A percentile compares a stretch with the other conserved stretches of the same genome.
Conservation (phyloP, 2,797 vertebrate genomes). For the Streptopelia turtur region DNA sequence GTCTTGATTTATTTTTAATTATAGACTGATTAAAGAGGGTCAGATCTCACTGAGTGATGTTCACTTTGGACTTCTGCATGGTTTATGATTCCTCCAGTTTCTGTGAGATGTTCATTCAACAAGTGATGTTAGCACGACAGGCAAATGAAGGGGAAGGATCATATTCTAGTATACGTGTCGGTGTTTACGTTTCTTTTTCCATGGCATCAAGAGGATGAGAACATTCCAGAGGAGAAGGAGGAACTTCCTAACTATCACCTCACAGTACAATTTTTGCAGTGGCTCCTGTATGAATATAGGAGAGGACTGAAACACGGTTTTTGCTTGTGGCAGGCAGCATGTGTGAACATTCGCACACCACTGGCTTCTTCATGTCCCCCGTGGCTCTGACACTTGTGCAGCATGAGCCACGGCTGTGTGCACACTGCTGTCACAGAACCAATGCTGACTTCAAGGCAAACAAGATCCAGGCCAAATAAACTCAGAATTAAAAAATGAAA, state of each 20-base stretch:
- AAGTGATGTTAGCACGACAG: neutral
- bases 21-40: neutral
- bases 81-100: neutral
- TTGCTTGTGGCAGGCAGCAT: neutral
- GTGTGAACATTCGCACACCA: neutral
- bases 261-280: neutral
- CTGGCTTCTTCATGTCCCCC: neutral
- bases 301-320: neutral
- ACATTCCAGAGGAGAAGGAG: neutral
- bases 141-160: neutral
- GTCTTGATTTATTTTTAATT: constrained; percentile 1
- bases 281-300: neutral
- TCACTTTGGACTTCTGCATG: neutral
- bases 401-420: neutral
- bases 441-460: neutral
- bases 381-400: neutral
- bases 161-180: neutral
- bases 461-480: neutral
- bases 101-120: neutral
- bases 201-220: neutral
- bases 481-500: neutral
- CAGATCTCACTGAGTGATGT: neutral
- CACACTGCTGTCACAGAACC: neutral
- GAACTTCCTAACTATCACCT: neutral
- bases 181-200: neutral